phyloP scores from a whole-genome alignment of 2,797 vertebrate genomes.

The Hydrophis major region DNA sequence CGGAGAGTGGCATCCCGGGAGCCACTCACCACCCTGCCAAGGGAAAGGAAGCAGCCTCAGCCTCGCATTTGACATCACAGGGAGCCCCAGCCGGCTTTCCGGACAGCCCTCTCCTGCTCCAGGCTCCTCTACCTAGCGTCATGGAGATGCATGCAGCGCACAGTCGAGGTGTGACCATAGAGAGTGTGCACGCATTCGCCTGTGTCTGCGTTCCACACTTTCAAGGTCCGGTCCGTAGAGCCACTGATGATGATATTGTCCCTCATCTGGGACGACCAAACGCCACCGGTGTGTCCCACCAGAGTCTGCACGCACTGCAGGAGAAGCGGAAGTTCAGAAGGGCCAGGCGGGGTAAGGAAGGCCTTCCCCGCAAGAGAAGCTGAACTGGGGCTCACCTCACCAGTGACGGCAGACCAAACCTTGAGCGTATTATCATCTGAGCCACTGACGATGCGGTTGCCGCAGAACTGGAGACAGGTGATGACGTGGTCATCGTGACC shows the following conservation, averaged over 20 bases:
- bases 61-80: accelerated
- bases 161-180: conserved; percentile 64
- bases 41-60: accelerated
- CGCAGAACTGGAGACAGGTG: conserved; percentile 67
- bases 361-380: neutral
- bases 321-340: neutral
- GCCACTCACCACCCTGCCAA: conserved; percentile 64
- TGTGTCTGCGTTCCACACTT: conserved; percentile 65
- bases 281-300: conserved; percentile 65
- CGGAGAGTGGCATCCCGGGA: conserved; percentile 61
- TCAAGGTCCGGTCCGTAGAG: conserved; percentile 65
- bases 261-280: conserved; percentile 72
- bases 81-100: neutral
- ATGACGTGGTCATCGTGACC: conserved; percentile 66
- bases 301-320: conserved; percentile 65
- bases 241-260: conserved; percentile 64
- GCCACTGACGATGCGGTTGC: conserved; percentile 64
- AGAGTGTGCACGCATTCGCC: conserved; percentile 65
- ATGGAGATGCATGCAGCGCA: conserved; percentile 69
- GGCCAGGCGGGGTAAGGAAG: accelerated
- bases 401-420: conserved; percentile 65
- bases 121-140: conserved; percentile 38
- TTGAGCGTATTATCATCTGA: conserved; percentile 67
- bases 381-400: conserved; percentile 50
- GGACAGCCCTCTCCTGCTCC: accelerated